Evolutionary conservation across 2,888 invertebrate genomes (phyloP).

Genomic region (Stenchaetothrips biformis): DNA sequence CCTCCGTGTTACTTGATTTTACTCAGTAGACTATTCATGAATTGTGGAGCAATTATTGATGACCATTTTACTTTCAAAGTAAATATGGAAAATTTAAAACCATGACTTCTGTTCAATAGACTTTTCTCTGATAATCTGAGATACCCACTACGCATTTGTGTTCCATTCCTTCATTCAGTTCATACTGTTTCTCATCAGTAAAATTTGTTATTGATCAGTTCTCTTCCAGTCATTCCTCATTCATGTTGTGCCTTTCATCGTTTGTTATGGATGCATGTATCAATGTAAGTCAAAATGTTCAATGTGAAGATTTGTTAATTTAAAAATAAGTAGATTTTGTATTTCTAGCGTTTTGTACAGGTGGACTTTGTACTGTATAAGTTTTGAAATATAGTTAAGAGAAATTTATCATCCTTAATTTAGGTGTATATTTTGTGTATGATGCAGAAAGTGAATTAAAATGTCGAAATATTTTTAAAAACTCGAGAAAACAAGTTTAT

Average conservation of each 20-base stretch:
- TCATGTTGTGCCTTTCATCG: slow-evolving; percentile 18
- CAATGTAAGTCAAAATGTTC: background rate
- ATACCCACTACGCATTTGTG: background rate
- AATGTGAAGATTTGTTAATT: background rate
- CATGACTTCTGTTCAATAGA: background rate
- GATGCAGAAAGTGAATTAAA: slow-evolving; percentile 1
- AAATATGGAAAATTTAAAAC: background rate
- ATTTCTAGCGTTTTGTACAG: slow-evolving; percentile 22
- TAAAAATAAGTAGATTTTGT: slow-evolving; percentile 10
- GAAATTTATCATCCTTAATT: slow-evolving; percentile 22
- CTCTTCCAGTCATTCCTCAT: slow-evolving; percentile 18
- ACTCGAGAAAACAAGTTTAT: slow-evolving; percentile 21
- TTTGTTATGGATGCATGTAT: slow-evolving; percentile 19
- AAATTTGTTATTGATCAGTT: background rate
- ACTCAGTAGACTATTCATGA: too few species aligned
- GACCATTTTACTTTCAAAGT: too few species aligned
- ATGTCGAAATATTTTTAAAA: slow-evolving; percentile 19
- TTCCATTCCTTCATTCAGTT: background rate
- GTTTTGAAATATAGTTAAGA: slow-evolving; percentile 19
- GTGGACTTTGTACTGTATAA: slow-evolving; percentile 11
- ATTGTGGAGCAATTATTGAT: too few species aligned
- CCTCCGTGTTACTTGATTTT: too few species aligned
- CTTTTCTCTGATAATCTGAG: background rate
- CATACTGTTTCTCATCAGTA: slow-evolving; percentile 3
- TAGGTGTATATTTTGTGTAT: slow-evolving; percentile 25